Conservation (phyloP, 2,888 invertebrate genomes). For the Xylota sylvarum region DNA sequence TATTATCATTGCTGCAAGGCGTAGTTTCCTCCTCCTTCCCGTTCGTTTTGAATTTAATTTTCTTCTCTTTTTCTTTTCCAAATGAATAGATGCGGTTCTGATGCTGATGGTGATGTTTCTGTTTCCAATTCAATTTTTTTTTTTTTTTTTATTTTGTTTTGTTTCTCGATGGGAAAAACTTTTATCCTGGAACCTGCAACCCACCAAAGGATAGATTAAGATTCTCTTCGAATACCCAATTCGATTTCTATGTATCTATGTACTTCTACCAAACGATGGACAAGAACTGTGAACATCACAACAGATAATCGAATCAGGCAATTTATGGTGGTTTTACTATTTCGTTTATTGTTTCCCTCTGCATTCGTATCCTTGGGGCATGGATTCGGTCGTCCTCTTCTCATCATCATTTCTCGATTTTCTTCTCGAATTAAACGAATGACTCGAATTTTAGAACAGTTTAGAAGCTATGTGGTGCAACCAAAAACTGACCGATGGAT, state of each 20-base stretch:
- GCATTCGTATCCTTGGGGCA: constrained; percentile 57
- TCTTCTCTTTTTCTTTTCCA: constrained; percentile 26
- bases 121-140: not conserved
- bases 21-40: constrained; percentile 15
- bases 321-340: constrained; percentile 72
- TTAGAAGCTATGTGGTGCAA: constrained; percentile 56
- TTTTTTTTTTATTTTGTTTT: constrained; percentile 20
- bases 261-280: constrained; percentile 9
- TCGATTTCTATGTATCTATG: constrained; percentile 35
- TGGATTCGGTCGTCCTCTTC: not conserved
- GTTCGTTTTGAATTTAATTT: constrained; percentile 16
- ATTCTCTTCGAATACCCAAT: constrained; percentile 54
- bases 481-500: constrained; percentile 69
- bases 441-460: constrained; percentile 44
- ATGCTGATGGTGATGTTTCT: constrained; percentile 35
- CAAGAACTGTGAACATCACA: constrained; percentile 66
- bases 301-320: constrained; percentile 74
- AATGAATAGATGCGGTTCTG: constrained; percentile 57
- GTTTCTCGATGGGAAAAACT: constrained; percentile 29
- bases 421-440: constrained; percentile 59
- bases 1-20: constrained; percentile 59
- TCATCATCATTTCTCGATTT: constrained; percentile 33
- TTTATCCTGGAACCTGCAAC: constrained; percentile 16
- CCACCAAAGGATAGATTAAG: constrained; percentile 54
- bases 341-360: constrained; percentile 71